Percentiles rank a stretch among this genome's conserved stretches.
These are phyloP conservation scores for Zenarchopterus dispar DNA, from an alignment of 2,797 vertebrate species.

Conservation along the genomic window DNA sequence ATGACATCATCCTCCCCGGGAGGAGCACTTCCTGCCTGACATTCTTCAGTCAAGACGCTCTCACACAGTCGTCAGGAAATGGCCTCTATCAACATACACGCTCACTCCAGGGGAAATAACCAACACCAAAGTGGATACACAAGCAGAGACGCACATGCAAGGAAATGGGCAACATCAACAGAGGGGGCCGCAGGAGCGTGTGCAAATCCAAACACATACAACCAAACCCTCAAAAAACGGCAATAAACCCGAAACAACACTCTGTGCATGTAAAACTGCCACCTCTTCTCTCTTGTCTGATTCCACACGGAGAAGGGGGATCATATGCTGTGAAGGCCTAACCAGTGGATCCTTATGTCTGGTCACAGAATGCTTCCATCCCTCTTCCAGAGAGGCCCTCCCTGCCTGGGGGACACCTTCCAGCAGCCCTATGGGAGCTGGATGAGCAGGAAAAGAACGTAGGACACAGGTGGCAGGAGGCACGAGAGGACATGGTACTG, in stretches of 20 bases:
- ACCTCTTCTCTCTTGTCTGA: conserved; percentile 14
- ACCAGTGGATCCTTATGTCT: conserved; percentile 72
- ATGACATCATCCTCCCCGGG: conserved; percentile 82
- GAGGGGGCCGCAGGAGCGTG: conserved; percentile 65
- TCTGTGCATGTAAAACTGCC: conserved; percentile 52
- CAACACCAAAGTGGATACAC: conserved; percentile 62
- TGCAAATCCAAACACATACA: conserved; percentile 67
- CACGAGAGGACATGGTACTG: conserved; percentile 54
- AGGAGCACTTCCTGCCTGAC: conserved; percentile 83
- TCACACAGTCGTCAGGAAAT: conserved; percentile 76
- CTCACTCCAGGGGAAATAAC: conserved; percentile 69
- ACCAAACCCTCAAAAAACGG: conserved; percentile 57
- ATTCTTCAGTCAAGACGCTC: conserved; percentile 80
- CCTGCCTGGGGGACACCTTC: conserved; percentile 66
- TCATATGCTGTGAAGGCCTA: conserved; percentile 41
- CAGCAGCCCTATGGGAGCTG: conserved; percentile 54
- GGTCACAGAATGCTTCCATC: conserved; percentile 60
- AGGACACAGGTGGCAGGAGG: conserved; percentile 73
- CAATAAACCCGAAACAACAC: conserved; percentile 75
- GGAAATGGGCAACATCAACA: conserved; percentile 78
- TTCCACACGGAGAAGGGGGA: conserved; percentile 19
- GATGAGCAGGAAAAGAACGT: conserved; percentile 58
- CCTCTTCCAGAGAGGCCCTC: conserved; percentile 50
- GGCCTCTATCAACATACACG: conserved; percentile 78
- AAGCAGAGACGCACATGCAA: conserved; percentile 66